phyloP scores from a whole-genome alignment of 2,797 vertebrate species.

The Pelobates cultripes region DNA sequence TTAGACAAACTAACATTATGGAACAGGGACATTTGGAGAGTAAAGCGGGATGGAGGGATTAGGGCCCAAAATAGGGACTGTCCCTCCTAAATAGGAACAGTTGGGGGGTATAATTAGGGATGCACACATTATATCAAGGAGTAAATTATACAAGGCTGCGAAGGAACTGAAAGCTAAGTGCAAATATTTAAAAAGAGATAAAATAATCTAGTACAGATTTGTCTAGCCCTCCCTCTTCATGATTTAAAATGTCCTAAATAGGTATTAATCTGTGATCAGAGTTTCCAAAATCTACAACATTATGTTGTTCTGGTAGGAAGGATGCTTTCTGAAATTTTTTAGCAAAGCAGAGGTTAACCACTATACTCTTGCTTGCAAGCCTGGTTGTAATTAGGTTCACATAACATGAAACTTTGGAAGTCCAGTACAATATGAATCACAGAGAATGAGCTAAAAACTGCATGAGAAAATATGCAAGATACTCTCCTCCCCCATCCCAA shows the following conservation, averaged over 20 bases:
- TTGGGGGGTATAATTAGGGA: no score
- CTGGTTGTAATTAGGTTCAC: constrained; percentile 44
- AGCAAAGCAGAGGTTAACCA: constrained; percentile 23
- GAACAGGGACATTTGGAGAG: no score
- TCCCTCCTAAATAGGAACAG: no score
- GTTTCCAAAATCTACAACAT: neutral
- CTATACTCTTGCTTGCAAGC: constrained; percentile 32
- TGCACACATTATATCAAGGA: no score
- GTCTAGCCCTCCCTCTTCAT: neutral
- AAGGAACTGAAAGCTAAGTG: no score
- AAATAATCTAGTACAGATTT: no score
- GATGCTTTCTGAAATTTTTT: constrained; percentile 8
- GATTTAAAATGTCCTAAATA: neutral
- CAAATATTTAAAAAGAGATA: no score
- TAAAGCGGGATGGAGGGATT: no score
- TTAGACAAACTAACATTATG: no score
- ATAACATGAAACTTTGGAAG: constrained; percentile 20
- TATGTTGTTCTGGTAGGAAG: neutral
- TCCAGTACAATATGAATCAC: constrained; percentile 23
- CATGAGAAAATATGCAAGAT: constrained; percentile 66
- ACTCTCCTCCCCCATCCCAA: constrained; percentile 53
- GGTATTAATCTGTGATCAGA: neutral
- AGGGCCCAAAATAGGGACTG: no score
- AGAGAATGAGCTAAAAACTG: constrained; percentile 55
- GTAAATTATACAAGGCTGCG: no score